Conservation (phyloP, 2,797 vertebrate species). For the Podarcis siculus region DNA sequence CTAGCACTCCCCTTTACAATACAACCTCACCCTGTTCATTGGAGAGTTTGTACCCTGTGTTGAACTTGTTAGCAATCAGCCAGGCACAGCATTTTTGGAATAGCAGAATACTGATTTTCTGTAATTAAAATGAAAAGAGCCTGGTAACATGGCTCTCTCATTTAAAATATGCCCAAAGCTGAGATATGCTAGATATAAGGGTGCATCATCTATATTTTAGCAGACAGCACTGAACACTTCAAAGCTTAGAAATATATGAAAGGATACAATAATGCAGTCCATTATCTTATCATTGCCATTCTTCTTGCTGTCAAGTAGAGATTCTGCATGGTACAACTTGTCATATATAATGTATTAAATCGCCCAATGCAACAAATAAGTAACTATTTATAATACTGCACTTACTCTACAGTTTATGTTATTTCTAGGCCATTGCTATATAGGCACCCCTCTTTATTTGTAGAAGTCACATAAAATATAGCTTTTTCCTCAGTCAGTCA, state of each 20-base stretch:
- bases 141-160: constrained; percentile 41
- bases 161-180: constrained; percentile 60
- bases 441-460: background rate
- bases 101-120: constrained; percentile 48
- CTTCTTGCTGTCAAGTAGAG: constrained; percentile 49
- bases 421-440: constrained; percentile 8
- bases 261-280: constrained; percentile 51
- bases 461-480: background rate
- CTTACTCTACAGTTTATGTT: constrained; percentile 11
- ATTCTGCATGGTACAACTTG: constrained; percentile 42
- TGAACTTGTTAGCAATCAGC: constrained; percentile 46
- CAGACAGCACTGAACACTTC: constrained; percentile 45
- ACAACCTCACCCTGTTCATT: constrained; percentile 33
- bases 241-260: constrained; percentile 48
- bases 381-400: constrained; percentile 26
- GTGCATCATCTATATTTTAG: constrained; percentile 47
- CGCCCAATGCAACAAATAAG: constrained; percentile 16
- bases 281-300: constrained; percentile 59
- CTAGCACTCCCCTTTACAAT: constrained; percentile 5
- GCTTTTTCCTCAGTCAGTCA: background rate
- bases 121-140: constrained; percentile 47
- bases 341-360: constrained; percentile 32
- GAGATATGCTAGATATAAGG: constrained; percentile 38
- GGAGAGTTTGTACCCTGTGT: constrained; percentile 23
- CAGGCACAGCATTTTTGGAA: constrained; percentile 50